Base-by-base conservation (phyloP, 2,888 invertebrate species). In the Tholera decimalis region DNA sequence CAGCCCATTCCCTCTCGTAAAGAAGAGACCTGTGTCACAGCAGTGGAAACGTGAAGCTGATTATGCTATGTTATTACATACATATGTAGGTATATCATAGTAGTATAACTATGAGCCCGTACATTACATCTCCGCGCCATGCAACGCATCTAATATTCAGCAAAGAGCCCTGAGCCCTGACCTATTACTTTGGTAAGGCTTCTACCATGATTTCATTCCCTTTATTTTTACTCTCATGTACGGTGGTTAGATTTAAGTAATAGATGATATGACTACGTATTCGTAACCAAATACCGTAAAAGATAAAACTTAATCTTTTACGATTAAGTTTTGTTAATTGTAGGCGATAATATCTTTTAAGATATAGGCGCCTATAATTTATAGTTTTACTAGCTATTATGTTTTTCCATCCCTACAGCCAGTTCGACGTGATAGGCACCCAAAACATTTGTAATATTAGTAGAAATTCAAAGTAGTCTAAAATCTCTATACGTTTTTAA, bases 81-180 rank as follows among this genome's bases (percentile, higher is more conserved):
- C n/a, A n/a, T n/a, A n/a, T n/a, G n/a, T n/a, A n/a, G n/a, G 20
- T 8, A 13, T n/a, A 60, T 22, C 37, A 18, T 18, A 8, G 18
- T 11, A 24, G 5, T 7, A 15, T n/a, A n/a, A n/a, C n/a, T 8
- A 24, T 22, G 4, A 8, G 9, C 35, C 5, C 30, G 35, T 62
- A 46, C 35, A 35, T 11, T 41, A 37, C 35, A 41, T 15, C 24
- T 30, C 28, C n/a, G 37, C 35, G 44, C 43, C 73, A 50, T 46
- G 64, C 63, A 46, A 51, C 33, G 73, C 67, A 72, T 67, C 73
- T 72, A 63, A 72, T 51, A 67, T 72, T 63, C 50, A 67, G 13
- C 37, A 15, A 13, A 30, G 60, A 71, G 54, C 37, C 35, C 53
- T 49, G 30, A 49, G 43, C 64, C 33, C 73, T 69, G 65, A 69